These are phyloP conservation scores for Schizotus pectinicornis DNA, from an alignment of 2,888 invertebrate species.

Conservation along the genomic window DNA sequence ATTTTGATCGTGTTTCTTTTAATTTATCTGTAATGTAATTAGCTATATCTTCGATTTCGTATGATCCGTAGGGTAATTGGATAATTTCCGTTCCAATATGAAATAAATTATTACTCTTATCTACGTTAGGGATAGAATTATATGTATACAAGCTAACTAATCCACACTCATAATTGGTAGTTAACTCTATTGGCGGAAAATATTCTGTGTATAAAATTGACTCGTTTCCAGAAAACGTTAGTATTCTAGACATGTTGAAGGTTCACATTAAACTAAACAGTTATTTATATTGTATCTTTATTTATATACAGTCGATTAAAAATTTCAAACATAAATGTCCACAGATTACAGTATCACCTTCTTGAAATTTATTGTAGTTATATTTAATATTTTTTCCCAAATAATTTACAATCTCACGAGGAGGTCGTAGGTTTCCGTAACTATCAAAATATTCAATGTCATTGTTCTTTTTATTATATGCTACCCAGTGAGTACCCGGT, in stretches of 20 bases:
- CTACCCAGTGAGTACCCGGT: constrained; percentile 25
- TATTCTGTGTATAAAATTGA: constrained; percentile 30
- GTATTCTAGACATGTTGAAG: constrained; percentile 32
- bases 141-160: constrained; percentile 33
- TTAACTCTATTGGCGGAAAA: constrained; percentile 30
- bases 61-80: constrained; percentile 14
- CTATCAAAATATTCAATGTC: constrained; percentile 21
- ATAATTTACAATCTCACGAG: constrained; percentile 15
- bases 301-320: constrained; percentile 27
- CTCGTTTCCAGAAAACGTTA: constrained; percentile 33
- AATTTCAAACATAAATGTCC: constrained; percentile 23
- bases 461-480: constrained; percentile 20
- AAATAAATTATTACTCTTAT: constrained; percentile 19
- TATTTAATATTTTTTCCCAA: constrained; percentile 14
- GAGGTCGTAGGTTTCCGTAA: constrained; percentile 20
- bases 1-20: not conserved
- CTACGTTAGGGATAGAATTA: constrained; percentile 35
- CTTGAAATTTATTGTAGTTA: constrained; percentile 15
- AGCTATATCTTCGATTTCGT: constrained; percentile 22
- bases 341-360: constrained; percentile 9
- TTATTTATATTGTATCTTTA: not conserved
- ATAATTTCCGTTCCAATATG: constrained; percentile 11
- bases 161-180: constrained; percentile 32
- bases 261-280: constrained; percentile 22
- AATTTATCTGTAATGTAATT: constrained; percentile 3